phyloP scores from a whole-genome alignment of 2,113 vertebrate genomes.

The Muscicapa adusta region DNA sequence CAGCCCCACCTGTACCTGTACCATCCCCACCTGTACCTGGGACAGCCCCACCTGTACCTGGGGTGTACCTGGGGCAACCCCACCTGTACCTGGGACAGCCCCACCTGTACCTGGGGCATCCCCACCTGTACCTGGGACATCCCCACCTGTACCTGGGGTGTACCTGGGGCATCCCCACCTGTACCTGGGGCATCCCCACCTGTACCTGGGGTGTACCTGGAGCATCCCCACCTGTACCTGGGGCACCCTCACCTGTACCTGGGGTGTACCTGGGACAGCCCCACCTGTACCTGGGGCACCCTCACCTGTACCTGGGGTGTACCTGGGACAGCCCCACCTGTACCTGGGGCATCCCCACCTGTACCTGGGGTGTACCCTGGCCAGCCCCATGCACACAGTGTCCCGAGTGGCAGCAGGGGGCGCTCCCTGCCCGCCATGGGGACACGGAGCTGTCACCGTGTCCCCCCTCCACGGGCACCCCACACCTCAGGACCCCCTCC shows the following conservation, averaged over 20 bases:
- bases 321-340: neutral
- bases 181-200: too few relatives aligned
- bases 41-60: neutral
- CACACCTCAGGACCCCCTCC: neutral
- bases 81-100: neutral
- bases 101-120: too few relatives aligned
- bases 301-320: too few relatives aligned
- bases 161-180: neutral
- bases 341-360: neutral
- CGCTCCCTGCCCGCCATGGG: neutral
- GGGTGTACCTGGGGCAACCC: accelerated
- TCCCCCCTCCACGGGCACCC: neutral
- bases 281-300: too few relatives aligned
- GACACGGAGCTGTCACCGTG: neutral
- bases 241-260: too few relatives aligned
- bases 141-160: too few relatives aligned
- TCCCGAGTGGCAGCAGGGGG: neutral
- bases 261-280: too few relatives aligned
- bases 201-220: too few relatives aligned
- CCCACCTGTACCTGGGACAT: neutral
- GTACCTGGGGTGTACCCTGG: neutral
- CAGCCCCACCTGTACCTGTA: too few relatives aligned
- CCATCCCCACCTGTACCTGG: neutral
- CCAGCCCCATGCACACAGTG: neutral
- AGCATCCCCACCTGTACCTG: too few relatives aligned